Evolutionary conservation across 2,888 invertebrate genomes (phyloP), one percentile per base, ranked within the genome.

Genomic region (Melanostoma mellinum): DNA sequence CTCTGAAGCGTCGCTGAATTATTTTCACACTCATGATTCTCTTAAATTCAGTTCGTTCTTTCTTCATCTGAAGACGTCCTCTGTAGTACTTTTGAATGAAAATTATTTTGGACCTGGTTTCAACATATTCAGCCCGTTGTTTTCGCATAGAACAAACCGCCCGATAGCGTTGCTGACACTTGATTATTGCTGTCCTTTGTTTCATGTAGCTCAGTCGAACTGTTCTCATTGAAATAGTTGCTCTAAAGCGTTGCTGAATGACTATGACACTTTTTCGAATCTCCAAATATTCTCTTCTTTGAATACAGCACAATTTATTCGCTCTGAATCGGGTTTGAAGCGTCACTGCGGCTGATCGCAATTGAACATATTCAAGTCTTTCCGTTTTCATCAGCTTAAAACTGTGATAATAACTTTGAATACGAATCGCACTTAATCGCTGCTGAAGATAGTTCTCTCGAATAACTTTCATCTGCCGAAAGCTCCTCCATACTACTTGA

Each of bases 221-320:
- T 3, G 10, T 61, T 67, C 86, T 87, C 90, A 89, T 91, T 3
- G 87, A 9, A 50, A 61, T 60, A 33, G 30, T 61, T 86, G 93
- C 92, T 87, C 90, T 90, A 85, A 90, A 92, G 74, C 89, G 90
- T 1, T 85, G 87, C 88, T 94, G 94, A 10, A 93, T 76, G 0
- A 81, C 74, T 2, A 92, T 32, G 8, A 86, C 85, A 3, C 90
- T 88, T 1, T 85, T 69, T 32, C 88, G 89, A 1, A 91, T 86
- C 32, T 82, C 35, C 3, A 72, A 36, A 86, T 80, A 89, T 2
- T 71, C 35, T 0, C 42, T 6, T 6, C 78, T 74, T 42, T 90
- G 87, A 3, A 74, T 8, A 3, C 52, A n/a, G 87, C 88, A 88
- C 8, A 72, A 30, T 3, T 86, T 74, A 9, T 86, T 87, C 0